These are phyloP conservation scores for Lethenteron camtschaticum DNA, from an alignment of 2,113 vertebrate genomes.

Conservation along the genomic window DNA sequence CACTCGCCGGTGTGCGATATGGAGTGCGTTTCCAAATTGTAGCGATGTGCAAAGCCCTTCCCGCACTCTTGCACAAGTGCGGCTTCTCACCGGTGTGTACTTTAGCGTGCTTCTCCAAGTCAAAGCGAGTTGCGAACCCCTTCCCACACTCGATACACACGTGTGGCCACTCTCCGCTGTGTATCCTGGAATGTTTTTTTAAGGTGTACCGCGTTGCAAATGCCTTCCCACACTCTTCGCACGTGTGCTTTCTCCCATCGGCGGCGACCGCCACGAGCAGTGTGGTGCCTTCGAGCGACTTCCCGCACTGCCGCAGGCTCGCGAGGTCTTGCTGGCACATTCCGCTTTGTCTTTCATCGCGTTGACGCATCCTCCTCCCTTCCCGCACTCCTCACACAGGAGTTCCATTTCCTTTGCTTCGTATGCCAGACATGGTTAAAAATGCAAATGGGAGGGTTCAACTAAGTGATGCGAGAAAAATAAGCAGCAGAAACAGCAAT, in stretches of 20 bases:
- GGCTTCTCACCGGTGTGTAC: slow-evolving; percentile 26
- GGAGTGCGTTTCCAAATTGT: background rate
- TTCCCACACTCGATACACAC: slow-evolving; percentile 24
- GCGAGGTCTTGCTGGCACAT: too few relatives aligned
- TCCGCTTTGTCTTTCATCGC: too few relatives aligned
- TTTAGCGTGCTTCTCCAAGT: slow-evolving; percentile 20
- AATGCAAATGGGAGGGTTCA: too few relatives aligned
- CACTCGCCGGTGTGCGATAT: background rate
- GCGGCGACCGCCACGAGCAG: slow-evolving; percentile 46
- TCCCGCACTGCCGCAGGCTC: too few relatives aligned
- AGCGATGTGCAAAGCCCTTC: background rate
- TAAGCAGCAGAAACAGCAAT: too few relatives aligned
- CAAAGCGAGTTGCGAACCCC: slow-evolving; percentile 22
- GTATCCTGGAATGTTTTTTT: background rate
- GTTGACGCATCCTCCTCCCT: too few relatives aligned
- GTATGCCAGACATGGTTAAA: too few relatives aligned
- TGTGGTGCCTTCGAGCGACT: too few relatives aligned
- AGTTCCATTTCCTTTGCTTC: too few relatives aligned
- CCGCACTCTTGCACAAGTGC: background rate
- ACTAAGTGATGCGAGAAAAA: too few relatives aligned
- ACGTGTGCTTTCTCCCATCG: slow-evolving; percentile 32
- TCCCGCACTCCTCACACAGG: too few relatives aligned
- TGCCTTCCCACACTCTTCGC: background rate
- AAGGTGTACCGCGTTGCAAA: background rate
- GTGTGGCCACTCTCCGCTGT: slow-evolving; percentile 11